These are phyloP conservation scores for Epizoanthus illoricatus DNA, from an alignment of 92 coral and sea anemone genomes.

Conservation along the genomic window DNA sequence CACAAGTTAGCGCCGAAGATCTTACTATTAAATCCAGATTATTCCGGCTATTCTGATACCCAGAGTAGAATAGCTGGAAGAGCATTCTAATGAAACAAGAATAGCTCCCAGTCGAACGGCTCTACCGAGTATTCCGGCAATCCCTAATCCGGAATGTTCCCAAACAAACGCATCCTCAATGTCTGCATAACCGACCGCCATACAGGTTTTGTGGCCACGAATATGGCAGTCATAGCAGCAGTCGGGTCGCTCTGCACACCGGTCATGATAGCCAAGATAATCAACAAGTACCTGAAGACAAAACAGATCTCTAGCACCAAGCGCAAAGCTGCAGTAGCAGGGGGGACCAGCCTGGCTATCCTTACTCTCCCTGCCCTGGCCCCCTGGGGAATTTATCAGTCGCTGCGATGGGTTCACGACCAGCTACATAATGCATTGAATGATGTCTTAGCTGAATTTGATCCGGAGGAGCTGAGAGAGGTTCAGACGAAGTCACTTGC, in stretches of 20 bases:
- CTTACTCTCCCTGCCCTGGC: slow-evolving; percentile 27
- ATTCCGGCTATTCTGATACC: not conserved
- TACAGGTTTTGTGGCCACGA: slow-evolving; percentile 29
- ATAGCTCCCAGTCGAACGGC: too few species aligned
- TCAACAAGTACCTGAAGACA: slow-evolving; percentile 18
- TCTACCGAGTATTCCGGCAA: too few species aligned
- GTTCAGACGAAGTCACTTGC: not conserved
- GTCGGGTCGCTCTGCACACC: slow-evolving; percentile 12
- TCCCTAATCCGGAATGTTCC: too few species aligned
- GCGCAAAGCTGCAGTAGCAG: slow-evolving; percentile 30
- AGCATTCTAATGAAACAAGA: too few species aligned
- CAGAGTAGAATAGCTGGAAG: too few species aligned
- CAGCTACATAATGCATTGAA: not conserved
- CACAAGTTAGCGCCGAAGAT: not conserved
- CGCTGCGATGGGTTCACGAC: slow-evolving; percentile 20
- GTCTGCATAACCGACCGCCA: not conserved
- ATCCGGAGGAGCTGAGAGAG: slow-evolving; percentile 23
- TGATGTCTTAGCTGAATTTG: not conserved
- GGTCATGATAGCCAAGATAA: slow-evolving; percentile 29
- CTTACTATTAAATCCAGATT: not conserved
- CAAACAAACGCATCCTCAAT: not conserved
- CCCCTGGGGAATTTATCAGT: slow-evolving; percentile 32
- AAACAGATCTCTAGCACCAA: slow-evolving; percentile 10
- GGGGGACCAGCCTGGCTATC: slow-evolving; percentile 18
- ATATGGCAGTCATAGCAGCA: slow-evolving; percentile 17